Conservation (phyloP, 2,797 vertebrate genomes). For the Selene dorsalis region DNA sequence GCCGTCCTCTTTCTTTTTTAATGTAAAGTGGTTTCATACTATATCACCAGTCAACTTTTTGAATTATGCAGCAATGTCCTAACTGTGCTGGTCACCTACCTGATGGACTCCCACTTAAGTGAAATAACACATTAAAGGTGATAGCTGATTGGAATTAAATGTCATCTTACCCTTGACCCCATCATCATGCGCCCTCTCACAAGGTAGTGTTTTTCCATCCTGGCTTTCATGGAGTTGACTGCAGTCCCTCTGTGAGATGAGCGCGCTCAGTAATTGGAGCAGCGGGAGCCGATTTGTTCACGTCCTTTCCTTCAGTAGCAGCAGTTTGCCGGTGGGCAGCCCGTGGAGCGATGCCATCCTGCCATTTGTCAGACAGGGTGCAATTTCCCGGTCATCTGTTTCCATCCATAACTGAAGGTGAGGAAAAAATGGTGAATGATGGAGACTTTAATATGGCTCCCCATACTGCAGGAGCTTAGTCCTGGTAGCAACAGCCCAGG, state of each 20-base stretch:
- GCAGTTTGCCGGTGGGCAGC: constrained; percentile 77
- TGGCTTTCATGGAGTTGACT: constrained; percentile 56
- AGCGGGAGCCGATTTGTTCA: constrained; percentile 75
- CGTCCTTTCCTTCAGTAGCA: constrained; percentile 67
- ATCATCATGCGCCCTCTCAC: constrained; percentile 52
- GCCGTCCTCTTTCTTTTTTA: constrained; percentile 31
- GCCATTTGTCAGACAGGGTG: constrained; percentile 79
- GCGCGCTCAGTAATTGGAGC: constrained; percentile 75
- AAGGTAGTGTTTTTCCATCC: constrained; percentile 61
- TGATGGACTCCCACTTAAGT: constrained; percentile 56
- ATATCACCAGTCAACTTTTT: constrained; percentile 46
- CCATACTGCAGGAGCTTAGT: constrained; percentile 48
- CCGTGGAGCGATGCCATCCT: constrained; percentile 70
- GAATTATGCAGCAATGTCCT: constrained; percentile 72
- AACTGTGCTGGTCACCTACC: constrained; percentile 53
- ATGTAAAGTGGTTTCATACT: constrained; percentile 34
- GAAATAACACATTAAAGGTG: constrained; percentile 69
- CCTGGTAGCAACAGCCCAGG: constrained; percentile 38
- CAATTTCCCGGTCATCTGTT: constrained; percentile 80
- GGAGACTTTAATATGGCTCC: constrained; percentile 63
- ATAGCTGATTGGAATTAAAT: constrained; percentile 67
- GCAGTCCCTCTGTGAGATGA: constrained; percentile 73
- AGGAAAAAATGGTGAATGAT: constrained; percentile 66
- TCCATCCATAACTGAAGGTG: constrained; percentile 73
- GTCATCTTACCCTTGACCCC: constrained; percentile 76